Percentiles rank a stretch among this genome's conserved stretches.
Evolutionary conservation across 2,888 invertebrate genomes (phyloP).

Genomic region (Junonia oenone): DNA sequence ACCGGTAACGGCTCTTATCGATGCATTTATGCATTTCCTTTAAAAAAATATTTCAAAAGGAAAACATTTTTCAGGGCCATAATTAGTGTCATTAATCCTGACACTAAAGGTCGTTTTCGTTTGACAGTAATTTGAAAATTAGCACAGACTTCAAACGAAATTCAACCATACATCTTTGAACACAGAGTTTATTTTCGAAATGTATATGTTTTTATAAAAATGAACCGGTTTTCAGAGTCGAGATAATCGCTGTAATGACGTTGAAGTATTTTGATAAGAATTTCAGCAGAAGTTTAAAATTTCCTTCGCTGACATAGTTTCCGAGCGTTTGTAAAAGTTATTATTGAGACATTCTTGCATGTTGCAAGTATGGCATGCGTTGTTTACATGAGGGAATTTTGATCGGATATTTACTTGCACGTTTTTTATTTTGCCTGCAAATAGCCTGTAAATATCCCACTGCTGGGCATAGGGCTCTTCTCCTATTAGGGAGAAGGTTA

Average conservation of each 20-base stretch:
- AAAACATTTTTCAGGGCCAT: conserved; percentile 16
- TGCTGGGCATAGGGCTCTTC: no score
- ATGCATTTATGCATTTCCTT: conserved; percentile 21
- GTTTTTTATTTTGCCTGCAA: not conserved
- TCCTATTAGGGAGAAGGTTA: no score
- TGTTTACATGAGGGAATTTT: not conserved
- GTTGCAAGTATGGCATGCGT: not conserved
- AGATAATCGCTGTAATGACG: conserved; percentile 27
- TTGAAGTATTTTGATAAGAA: conserved; percentile 28
- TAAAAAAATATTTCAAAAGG: not conserved
- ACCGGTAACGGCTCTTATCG: conserved; percentile 17
- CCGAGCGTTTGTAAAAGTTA: conserved; percentile 7
- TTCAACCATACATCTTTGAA: not conserved
- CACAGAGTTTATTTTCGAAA: conserved; percentile 12
- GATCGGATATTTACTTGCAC: no score
- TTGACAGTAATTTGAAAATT: conserved; percentile 2
- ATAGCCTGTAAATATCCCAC: no score
- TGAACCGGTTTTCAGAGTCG: conserved; percentile 25
- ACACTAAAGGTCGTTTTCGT: conserved; percentile 16
- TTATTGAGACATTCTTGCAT: conserved; percentile 1
- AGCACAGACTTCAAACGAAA: not conserved
- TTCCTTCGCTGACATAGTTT: conserved; percentile 27
- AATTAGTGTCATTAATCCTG: conserved; percentile 20
- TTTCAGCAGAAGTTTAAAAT: conserved; percentile 23
- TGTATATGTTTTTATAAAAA: not conserved